A percentile compares a stretch with the other conserved stretches of the same genome.
These are phyloP conservation scores for Progne subis DNA, from an alignment of 2,113 vertebrate genomes.

Conservation along the genomic window DNA sequence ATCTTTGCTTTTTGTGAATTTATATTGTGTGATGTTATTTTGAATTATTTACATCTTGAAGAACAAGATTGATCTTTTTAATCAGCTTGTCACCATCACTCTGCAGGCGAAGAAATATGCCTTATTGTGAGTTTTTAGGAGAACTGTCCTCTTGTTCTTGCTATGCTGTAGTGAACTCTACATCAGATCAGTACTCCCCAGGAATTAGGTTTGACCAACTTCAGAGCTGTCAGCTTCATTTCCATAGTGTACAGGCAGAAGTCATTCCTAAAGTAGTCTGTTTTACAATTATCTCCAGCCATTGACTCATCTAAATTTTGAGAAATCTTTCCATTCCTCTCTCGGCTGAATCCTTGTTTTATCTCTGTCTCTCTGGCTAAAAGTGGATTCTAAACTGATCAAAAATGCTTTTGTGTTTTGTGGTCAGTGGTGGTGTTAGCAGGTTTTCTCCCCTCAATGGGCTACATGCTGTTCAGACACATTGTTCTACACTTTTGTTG, in stretches of 20 bases:
- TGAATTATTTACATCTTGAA: not conserved
- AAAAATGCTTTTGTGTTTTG: constrained; percentile 19
- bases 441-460: not conserved
- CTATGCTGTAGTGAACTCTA: not conserved
- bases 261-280: not conserved
- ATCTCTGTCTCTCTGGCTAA: not conserved
- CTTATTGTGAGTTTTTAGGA: not conserved
- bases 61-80: not conserved
- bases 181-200: not conserved
- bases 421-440: not conserved
- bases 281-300: not conserved
- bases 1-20: not conserved
- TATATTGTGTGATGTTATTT: not conserved
- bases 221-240: not conserved
- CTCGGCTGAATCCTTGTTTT: not conserved
- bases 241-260: not conserved
- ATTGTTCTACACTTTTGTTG: not conserved
- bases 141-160: not conserved
- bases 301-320: not conserved
- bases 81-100: not conserved
- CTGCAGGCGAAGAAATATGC: not conserved
- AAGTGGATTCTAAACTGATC: not conserved
- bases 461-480: not conserved
- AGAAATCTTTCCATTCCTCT: not conserved
- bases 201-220: not conserved